Evolutionary conservation across 2,113 vertebrate species (phyloP), one percentile per base, ranked within the genome.

Genomic region (Paraplagusia blochii): DNA sequence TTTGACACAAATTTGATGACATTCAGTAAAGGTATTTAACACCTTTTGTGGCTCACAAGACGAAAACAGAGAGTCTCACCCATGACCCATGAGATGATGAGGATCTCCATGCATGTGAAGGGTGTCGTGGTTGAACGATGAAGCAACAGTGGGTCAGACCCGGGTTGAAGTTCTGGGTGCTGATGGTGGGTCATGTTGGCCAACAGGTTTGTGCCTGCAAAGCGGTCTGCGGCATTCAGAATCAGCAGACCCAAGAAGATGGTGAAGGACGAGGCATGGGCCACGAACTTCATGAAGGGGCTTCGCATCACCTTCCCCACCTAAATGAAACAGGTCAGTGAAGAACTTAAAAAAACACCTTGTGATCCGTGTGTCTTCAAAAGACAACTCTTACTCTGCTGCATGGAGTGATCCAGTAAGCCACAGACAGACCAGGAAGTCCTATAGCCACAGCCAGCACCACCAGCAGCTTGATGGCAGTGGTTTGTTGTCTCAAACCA

Each of bases 281-380:
- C 96, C 46, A 99, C 96, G 78, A 99, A 99, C 87, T 99, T 99
- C 92, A 98, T 94, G 79, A 99, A 99, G 6, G 97, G 97, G 72
- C 95, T 95, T 8, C 95, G 93, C 94, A 99, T 91, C 72, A 98
- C 91, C 72, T 87, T 96, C 51, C 94, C 97, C 82, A 95, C 90
- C 97, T 99, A 90, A 60, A 80, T 73, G 14, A 87, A 42, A 40
- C 42, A 58, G 13, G 72, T 2, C 5, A 14, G 13, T 16, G 13
- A 61, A 53, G 9, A 4, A 35, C 16, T 0, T 9, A 1, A 2
- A 61, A 42, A 52, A 18, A 71, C 44, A 66, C 9, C 17, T 8
- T 0, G 17, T 1, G 17, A 39, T n/a, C n/a, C n/a, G n/a, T n/a
- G n/a, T n/a, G n/a, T n/a, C n/a, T n/a, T 4, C 33, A 16, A 2